These are phyloP conservation scores for Phenganax stokvisi DNA, from an alignment of 92 coral and sea anemone genomes.

Conservation along the genomic window DNA sequence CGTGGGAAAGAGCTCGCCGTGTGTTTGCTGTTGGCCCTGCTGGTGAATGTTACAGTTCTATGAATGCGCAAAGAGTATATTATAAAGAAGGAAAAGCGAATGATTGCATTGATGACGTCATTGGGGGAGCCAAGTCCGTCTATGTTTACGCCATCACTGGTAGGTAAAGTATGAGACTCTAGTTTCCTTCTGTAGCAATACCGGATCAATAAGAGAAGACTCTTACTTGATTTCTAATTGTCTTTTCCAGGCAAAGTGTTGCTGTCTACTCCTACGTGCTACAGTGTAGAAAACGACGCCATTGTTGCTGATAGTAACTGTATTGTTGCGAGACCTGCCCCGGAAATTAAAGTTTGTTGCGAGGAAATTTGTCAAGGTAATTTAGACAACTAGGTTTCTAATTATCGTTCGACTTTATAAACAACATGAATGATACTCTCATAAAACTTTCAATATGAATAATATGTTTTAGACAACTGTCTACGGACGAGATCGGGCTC, in stretches of 20 bases:
- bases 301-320: background rate
- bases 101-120: slow-evolving; percentile 14
- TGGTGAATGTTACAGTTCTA: slow-evolving; percentile 36
- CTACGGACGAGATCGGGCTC: slow-evolving; percentile 11
- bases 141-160: slow-evolving; percentile 26
- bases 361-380: slow-evolving; percentile 31
- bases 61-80: slow-evolving; percentile 13
- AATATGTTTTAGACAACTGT: slow-evolving; percentile 13
- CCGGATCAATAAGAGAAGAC: too few species aligned
- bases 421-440: background rate
- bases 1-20: slow-evolving; percentile 25
- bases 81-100: background rate
- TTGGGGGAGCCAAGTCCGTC: slow-evolving; percentile 2
- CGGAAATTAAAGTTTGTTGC: slow-evolving; percentile 30
- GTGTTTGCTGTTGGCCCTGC: slow-evolving; percentile 21
- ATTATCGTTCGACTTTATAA: background rate
- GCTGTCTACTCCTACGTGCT: slow-evolving; percentile 19
- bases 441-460: background rate
- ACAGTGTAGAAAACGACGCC: slow-evolving; percentile 14
- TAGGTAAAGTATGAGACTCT: background rate
- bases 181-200: background rate
- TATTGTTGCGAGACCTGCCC: background rate
- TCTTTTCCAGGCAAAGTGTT: slow-evolving; percentile 9
- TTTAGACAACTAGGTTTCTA: background rate
- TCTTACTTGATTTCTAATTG: background rate